Percentiles rank a stretch among this genome's conserved stretches.
These are phyloP conservation scores for Pygocentrus nattereri DNA, from an alignment of 2,797 vertebrate species.

Conservation along the genomic window DNA sequence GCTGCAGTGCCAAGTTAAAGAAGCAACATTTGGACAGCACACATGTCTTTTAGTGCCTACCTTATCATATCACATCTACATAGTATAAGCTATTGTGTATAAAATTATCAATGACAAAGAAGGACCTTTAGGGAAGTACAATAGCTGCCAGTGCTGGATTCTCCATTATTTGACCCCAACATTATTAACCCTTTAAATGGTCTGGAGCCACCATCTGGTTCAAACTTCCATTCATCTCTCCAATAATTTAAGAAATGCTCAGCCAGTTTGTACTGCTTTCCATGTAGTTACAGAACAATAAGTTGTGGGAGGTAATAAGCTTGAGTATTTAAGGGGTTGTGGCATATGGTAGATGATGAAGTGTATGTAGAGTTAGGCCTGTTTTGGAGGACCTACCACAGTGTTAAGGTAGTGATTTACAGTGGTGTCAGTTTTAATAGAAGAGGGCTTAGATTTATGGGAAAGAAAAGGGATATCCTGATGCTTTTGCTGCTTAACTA, in stretches of 20 bases:
- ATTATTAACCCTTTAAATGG: conserved; percentile 3
- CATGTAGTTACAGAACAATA: neutral
- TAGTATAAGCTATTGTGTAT: too few species aligned
- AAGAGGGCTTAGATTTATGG: conserved; percentile 29
- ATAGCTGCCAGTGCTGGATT: neutral
- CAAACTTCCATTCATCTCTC: neutral
- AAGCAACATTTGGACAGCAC: too few species aligned
- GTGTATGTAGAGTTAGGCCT: neutral
- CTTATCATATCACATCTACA: too few species aligned
- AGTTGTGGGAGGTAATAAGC: neutral
- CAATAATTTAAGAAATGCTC: too few species aligned
- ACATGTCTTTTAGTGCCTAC: too few species aligned
- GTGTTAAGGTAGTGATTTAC: conserved; percentile 28
- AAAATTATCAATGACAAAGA: too few species aligned
- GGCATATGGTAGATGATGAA: conserved; percentile 38
- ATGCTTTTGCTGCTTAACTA: conserved; percentile 32
- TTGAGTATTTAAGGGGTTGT: conserved; percentile 4
- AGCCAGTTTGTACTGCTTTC: neutral
- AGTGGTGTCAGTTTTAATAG: conserved; percentile 39
- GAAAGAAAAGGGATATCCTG: conserved; percentile 40
- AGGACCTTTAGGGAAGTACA: too few species aligned
- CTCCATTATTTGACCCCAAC: conserved; percentile 15
- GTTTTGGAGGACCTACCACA: conserved; percentile 23
- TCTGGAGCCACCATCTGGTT: neutral
- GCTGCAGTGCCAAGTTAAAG: too few species aligned